A percentile compares a stretch with the other conserved stretches of the same genome.
Conservation (phyloP, 1,140 invertebrate species). For the Ephestia elutella region DNA sequence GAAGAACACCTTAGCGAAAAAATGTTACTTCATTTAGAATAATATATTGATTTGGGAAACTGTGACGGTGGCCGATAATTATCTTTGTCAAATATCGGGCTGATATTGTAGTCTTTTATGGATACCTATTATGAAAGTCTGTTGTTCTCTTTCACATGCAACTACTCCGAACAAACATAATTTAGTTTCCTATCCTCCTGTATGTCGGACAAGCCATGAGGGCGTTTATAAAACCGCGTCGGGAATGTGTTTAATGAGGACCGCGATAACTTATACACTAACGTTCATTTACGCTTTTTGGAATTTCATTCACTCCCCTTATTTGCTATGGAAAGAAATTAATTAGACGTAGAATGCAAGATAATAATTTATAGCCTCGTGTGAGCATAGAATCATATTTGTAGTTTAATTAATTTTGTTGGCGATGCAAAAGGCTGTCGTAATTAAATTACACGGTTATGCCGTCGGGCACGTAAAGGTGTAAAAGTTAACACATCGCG, state of each 20-base stretch:
- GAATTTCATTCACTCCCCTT: conserved; percentile 60
- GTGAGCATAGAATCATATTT: conserved; percentile 3
- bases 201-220: conserved; percentile 16
- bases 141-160: too few species aligned
- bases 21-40: too few species aligned
- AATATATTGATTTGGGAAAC: too few species aligned
- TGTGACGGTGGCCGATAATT: too few species aligned
- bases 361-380: conserved; percentile 17
- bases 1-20: too few species aligned
- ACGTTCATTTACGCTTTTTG: conserved; percentile 59
- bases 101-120: too few species aligned
- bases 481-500: conserved; percentile 3
- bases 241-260: conserved; percentile 58
- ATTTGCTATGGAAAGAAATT: conserved; percentile 54
- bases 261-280: conserved; percentile 57
- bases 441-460: background rate
- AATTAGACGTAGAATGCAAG: conserved; percentile 55
- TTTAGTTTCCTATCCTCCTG: background rate
- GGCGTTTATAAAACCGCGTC: conserved; percentile 35
- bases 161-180: background rate
- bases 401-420: background rate
- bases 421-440: background rate
- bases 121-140: too few species aligned
- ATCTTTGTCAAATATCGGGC: too few species aligned
- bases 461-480: background rate